Evolutionary conservation across 1,140 invertebrate species (phyloP).

Genomic region (Colletes latitarsis): DNA sequence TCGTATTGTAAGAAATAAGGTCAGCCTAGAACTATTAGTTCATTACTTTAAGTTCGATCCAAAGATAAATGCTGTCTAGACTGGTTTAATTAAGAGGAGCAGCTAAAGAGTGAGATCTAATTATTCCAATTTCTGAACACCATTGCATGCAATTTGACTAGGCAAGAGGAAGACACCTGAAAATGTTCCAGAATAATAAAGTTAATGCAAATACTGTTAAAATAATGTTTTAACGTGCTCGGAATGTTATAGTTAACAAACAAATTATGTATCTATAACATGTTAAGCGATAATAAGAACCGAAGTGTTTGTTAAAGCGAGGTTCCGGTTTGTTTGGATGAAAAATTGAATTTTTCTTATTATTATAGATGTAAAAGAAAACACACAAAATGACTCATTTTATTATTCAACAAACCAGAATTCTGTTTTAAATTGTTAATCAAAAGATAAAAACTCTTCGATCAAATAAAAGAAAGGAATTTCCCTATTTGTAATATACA

Average conservation of each 20-base stretch:
- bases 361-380: too few relatives aligned
- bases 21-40: slow-evolving; percentile 34
- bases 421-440: too few relatives aligned
- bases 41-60: slow-evolving; percentile 64
- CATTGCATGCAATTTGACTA: slow-evolving; percentile 71
- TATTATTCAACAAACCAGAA: too few relatives aligned
- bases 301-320: neutral
- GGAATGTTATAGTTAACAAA: neutral
- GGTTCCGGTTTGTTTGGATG: too few relatives aligned
- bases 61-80: slow-evolving; percentile 55
- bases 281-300: neutral
- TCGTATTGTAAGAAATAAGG: neutral
- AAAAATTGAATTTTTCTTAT: too few relatives aligned
- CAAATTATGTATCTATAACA: neutral
- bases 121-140: slow-evolving; percentile 66
- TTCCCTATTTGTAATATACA: too few relatives aligned
- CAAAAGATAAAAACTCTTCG: neutral
- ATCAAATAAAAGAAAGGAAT: neutral
- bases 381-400: too few relatives aligned
- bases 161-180: slow-evolving; percentile 60
- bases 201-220: slow-evolving; percentile 13
- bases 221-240: neutral
- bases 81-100: slow-evolving; percentile 47
- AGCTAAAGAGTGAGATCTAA: slow-evolving; percentile 42
- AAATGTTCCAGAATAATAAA: slow-evolving; percentile 52